Base-by-base conservation (phyloP, 2,888 invertebrate species). In the Chrysomela aeneicollis region DNA sequence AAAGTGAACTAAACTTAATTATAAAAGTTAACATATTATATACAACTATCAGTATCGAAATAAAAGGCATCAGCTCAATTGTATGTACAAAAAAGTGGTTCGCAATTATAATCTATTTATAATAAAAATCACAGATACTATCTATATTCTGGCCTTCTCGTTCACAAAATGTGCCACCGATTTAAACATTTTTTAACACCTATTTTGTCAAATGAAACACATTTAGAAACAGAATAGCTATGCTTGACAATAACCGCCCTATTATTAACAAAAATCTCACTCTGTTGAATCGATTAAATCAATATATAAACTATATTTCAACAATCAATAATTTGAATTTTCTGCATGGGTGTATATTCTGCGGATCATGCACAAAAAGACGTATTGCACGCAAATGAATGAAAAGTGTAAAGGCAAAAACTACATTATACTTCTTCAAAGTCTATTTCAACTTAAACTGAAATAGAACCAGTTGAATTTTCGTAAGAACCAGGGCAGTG, bases 111-210 rank as follows among this genome's bases (percentile, higher is more conserved):
- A 71, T 67, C 69, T 70, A 66, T 66, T 59, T 77, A 77, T 79
- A 79, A 78, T 79, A 78, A 81, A 42, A 81, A 82, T 82, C 82
- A 82, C 82, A 82, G 82, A 81, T 79, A 81, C 80, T 79, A 74
- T 76, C 76, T 42, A 42, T 77, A 76, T 77, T 78, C 80, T 80
- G 80, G 80, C 80, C 80, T 74, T 76, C 71, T 68, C 76, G 76
- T 77, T 63, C 77, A 76, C 71, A 76, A 67, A 63, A 67, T 64
- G 47, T 66, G 35, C 61, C 58, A 53, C 18, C 19, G 53, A 66
- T 59, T 60, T 63, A 35, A 58, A 63, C 58, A 62, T 30, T 30
- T 50, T 15, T 3, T 42, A 4, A 42, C 15, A 42, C 15, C 8
- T 42, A 15, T 15, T 15, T 12, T 42, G 42, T 42, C 15, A 59